Percentiles rank a stretch among this genome's conserved stretches.
phyloP scores from a whole-genome alignment of 2,113 vertebrate genomes.

The Alethe castanea region DNA sequence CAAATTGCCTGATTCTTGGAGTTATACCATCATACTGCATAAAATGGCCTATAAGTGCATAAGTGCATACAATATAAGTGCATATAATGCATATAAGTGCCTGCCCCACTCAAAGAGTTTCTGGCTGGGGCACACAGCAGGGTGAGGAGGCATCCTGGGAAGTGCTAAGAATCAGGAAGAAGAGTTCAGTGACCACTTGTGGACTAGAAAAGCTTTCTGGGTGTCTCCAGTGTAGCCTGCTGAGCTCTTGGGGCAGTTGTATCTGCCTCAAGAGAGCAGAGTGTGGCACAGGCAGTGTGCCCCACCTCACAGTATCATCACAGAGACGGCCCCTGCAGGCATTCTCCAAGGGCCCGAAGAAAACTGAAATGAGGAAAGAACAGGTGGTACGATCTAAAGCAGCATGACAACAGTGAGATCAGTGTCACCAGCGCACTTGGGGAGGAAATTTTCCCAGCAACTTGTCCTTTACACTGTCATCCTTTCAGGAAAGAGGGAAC shows the following conservation, averaged over 20 bases:
- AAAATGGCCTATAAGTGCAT: too few species aligned
- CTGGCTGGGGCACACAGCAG: neutral
- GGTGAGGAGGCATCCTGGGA: neutral
- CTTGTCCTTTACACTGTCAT: neutral
- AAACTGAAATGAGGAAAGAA: neutral
- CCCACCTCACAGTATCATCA: neutral
- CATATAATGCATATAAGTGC: neutral
- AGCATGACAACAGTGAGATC: neutral
- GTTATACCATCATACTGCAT: rapidly evolving
- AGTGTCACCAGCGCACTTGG: neutral
- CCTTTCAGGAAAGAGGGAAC: neutral
- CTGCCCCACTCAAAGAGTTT: neutral
- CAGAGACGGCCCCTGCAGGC: neutral
- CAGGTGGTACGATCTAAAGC: neutral
- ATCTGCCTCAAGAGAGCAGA: neutral
- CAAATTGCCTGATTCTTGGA: neutral
- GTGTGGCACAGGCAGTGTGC: neutral
- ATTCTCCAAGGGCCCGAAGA: neutral
- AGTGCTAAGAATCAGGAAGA: neutral
- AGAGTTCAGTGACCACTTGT: neutral
- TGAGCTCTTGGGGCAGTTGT: neutral
- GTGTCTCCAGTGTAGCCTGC: neutral
- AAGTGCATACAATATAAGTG: too few species aligned
- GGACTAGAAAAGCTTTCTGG: neutral
- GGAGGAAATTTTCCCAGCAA: neutral